Evolutionary conservation across 2,113 vertebrate genomes (phyloP).

Genomic region (Proterorhinus semilunaris): DNA sequence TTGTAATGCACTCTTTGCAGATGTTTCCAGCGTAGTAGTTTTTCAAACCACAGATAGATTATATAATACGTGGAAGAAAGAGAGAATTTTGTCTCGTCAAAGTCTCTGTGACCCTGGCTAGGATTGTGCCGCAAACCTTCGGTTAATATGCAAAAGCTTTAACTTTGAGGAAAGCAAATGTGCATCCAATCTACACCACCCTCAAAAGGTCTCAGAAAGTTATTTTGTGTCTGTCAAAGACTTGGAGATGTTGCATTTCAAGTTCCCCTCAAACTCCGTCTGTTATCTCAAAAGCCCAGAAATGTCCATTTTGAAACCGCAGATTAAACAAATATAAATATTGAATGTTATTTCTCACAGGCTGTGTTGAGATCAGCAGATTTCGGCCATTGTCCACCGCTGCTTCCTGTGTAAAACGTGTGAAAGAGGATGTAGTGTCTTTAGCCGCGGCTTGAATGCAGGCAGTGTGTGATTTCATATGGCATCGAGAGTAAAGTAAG

Average conservation of each 20-base stretch:
- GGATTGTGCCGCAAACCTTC: too few relatives aligned
- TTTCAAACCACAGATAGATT: not conserved
- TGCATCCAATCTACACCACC: not conserved
- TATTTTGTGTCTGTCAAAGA: not conserved
- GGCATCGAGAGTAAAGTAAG: conserved; percentile 32
- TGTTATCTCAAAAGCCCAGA: not conserved
- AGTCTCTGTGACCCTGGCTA: too few relatives aligned
- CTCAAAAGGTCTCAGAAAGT: not conserved
- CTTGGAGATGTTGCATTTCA: not conserved
- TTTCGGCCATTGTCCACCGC: conserved; percentile 7
- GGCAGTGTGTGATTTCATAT: conserved; percentile 26
- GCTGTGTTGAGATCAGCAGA: not conserved
- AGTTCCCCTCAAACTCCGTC: not conserved
- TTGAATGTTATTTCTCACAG: not conserved
- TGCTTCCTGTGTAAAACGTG: conserved; percentile 8
- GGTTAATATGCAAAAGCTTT: too few relatives aligned
- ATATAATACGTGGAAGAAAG: not conserved
- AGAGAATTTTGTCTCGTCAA: too few relatives aligned
- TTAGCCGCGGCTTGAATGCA: conserved; percentile 37
- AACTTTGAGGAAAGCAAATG: too few relatives aligned
- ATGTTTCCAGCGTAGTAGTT: not conserved
- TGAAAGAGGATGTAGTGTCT: conserved; percentile 22
- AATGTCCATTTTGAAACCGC: not conserved
- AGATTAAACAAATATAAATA: not conserved
- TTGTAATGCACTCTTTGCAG: not conserved